These are phyloP conservation scores for Pollachius pollachius DNA, from an alignment of 2,113 vertebrate species.

Conservation along the genomic window DNA sequence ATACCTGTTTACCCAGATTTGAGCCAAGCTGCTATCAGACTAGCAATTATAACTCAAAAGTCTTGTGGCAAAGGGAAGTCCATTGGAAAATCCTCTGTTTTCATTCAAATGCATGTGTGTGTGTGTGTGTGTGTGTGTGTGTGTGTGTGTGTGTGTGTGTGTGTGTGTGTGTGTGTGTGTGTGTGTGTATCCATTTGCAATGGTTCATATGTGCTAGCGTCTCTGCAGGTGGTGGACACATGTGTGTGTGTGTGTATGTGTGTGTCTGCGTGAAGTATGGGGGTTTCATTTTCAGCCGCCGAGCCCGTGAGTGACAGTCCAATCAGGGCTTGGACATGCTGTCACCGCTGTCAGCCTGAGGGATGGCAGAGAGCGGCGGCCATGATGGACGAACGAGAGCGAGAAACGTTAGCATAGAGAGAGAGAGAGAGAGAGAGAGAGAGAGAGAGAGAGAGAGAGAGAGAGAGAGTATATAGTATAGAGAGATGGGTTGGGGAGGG, in stretches of 20 bases:
- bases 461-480: neutral
- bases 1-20: no score
- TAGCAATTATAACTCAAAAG: no score
- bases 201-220: constrained; percentile 4
- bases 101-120: no score
- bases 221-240: neutral
- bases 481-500: neutral
- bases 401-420: constrained; percentile 11
- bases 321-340: constrained; percentile 51
- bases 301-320: constrained; percentile 60
- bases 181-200: constrained; percentile 1
- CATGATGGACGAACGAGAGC: constrained; percentile 58
- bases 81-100: no score
- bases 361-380: constrained; percentile 57
- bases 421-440: neutral
- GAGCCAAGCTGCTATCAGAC: no score
- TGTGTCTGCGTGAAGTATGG: constrained; percentile 4
- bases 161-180: no score
- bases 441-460: neutral
- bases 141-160: no score
- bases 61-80: no score
- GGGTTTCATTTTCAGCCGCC: constrained; percentile 52
- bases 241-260: no score
- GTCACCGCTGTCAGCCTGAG: constrained; percentile 62
- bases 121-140: no score